Conservation (phyloP, 2,797 vertebrate genomes). For the Pantherophis vulpinus region DNA sequence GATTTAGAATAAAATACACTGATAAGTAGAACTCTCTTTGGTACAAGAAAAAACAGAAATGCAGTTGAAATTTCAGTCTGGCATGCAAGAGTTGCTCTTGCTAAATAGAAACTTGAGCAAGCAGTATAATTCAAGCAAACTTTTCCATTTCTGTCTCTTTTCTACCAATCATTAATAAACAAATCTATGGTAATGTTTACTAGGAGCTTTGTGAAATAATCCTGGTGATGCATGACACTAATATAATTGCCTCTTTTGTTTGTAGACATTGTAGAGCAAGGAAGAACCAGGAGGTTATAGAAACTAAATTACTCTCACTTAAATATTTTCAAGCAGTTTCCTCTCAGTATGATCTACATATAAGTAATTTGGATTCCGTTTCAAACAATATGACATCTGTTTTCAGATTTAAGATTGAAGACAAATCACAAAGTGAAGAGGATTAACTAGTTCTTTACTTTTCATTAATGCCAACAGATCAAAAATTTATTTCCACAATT, state of each 20-base stretch:
- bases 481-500: background rate
- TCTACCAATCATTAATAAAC: background rate
- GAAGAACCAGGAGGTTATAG: background rate
- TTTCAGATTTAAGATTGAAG: background rate
- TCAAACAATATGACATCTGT: background rate
- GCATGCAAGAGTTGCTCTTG: background rate
- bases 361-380: background rate
- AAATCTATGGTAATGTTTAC: background rate
- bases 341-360: background rate
- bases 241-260: background rate
- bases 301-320: background rate
- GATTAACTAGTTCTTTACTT: background rate
- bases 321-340: background rate
- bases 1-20: background rate
- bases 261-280: background rate
- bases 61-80: background rate
- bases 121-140: background rate
- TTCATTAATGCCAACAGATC: background rate
- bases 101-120: background rate
- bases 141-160: background rate
- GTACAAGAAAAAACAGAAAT: background rate
- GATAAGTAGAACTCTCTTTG: background rate
- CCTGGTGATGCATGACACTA: background rate
- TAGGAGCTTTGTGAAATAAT: background rate
- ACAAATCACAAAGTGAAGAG: background rate